Base-by-base conservation (phyloP, 2,113 vertebrate genomes). In the Oncorhynchus keta region DNA sequence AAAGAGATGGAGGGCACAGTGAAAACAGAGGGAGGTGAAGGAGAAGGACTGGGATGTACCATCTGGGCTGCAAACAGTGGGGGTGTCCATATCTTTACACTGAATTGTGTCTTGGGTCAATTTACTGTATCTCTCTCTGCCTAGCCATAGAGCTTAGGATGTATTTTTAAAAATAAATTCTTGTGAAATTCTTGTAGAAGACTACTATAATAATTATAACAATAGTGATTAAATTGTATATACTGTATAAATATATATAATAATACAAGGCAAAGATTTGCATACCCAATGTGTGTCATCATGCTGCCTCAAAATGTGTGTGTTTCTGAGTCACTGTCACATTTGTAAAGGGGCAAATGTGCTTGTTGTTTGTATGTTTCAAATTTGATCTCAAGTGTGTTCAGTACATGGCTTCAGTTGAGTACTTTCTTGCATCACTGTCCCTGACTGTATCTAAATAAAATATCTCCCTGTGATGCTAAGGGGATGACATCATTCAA, bases 1-100 rank as follows among this genome's bases (percentile, higher is more conserved):
- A 69, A 73, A 90, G 85, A 83, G 90, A 93, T 90, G 89, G 89
- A 91, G 91, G 88, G 83, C 91, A 84, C 86, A 80, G 85, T 66
- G 39, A 77, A 76, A 82, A 78, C 74, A 85, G 76, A 22, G 66
- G 88, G 77, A 68, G 78, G 76, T 75, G 86, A 82, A 83, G 83
- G 83, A 85, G 81, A 89, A 28, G 48, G 78, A 83, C 65, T 78
- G 87, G 91, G 64, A 82, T 74, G 82, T 91, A 92, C 90, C 90
- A 93, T 87, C 30, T 81, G 62, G 2, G 65, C 11, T 48, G 30
- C 20, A 48, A n/a, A 49, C 68, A 78, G 14, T 59, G 81, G 89
- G 91, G 89, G 70, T 75, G 70, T 22, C 18, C 16, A 22, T 16
- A 35, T 59, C 3, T 76, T 76, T 55, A 12, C 1, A 75, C 57